These are phyloP conservation scores for Crambe crambe DNA, from an alignment of 37 sponge, comb jelly and placozoan genomes.

Conservation along the genomic window DNA sequence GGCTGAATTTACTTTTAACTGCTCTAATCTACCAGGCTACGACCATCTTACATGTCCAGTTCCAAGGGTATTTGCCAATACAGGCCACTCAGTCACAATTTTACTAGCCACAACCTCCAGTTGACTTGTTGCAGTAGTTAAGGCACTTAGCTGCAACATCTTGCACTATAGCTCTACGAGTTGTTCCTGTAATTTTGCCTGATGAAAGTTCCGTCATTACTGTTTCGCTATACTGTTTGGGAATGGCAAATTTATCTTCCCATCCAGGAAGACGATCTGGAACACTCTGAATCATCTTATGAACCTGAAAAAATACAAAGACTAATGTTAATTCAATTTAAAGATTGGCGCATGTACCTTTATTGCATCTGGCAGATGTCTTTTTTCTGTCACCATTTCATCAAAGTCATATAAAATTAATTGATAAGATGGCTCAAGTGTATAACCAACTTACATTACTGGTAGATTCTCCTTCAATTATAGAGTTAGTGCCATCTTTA, in stretches of 20 bases:
- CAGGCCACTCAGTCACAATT: not conserved
- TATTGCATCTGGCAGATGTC: too few relatives aligned
- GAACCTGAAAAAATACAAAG: too few relatives aligned
- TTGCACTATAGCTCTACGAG: not conserved
- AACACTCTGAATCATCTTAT: slow-evolving; percentile 13
- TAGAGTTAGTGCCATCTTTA: too few relatives aligned
- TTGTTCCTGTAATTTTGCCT: not conserved
- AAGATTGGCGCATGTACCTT: too few relatives aligned
- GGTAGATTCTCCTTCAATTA: too few relatives aligned
- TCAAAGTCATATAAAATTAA: too few relatives aligned
- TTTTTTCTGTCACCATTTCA: too few relatives aligned
- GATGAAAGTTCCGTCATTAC: slow-evolving; percentile 4
- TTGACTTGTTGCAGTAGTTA: slow-evolving; percentile 8
- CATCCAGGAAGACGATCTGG: slow-evolving; percentile 10
- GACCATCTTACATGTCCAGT: slow-evolving; percentile 18
- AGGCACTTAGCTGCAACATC: slow-evolving; percentile 11
- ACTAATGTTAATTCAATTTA: too few relatives aligned
- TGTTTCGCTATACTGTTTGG: slow-evolving; percentile 6
- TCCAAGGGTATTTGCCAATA: slow-evolving; percentile 2
- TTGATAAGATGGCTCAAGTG: too few relatives aligned
- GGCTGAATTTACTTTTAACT: too few relatives aligned
- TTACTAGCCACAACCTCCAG: slow-evolving; percentile 1
- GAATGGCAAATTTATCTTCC: slow-evolving; percentile 6
- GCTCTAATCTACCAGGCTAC: too few relatives aligned
- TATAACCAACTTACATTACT: too few relatives aligned